Evolutionary conservation across 2,888 invertebrate genomes (phyloP).

Genomic region (Sceliomorpha sp.): DNA sequence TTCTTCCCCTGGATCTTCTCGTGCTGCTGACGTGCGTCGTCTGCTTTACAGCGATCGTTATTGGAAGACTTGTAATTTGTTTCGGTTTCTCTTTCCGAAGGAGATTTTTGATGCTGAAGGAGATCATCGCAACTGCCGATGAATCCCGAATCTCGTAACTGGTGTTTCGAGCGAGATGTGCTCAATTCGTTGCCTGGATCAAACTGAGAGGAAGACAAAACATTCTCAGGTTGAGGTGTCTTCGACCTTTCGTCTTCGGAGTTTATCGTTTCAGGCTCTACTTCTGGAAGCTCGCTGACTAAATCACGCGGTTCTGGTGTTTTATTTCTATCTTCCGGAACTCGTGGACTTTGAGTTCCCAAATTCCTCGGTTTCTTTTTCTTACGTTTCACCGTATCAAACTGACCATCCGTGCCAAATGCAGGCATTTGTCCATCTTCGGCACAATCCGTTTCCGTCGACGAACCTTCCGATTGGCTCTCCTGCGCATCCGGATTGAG

Average conservation of each 20-base stretch:
- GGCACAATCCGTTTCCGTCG: constrained; percentile 87
- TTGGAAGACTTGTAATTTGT: constrained; percentile 19
- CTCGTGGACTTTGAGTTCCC: constrained; percentile 76
- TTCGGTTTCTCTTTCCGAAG: constrained; percentile 54
- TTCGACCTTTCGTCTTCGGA: constrained; percentile 84
- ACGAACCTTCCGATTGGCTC: constrained; percentile 81
- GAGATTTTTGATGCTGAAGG: constrained; percentile 84
- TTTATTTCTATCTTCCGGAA: constrained; percentile 84
- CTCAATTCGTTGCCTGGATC: constrained; percentile 63
- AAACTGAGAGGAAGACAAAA: constrained; percentile 27
- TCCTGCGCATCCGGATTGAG: constrained; percentile 74
- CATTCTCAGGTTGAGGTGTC: constrained; percentile 85
- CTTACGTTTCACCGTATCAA: constrained; percentile 91
- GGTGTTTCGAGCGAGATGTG: constrained; percentile 86
- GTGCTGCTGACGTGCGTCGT: constrained; percentile 38
- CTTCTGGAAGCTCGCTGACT: constrained; percentile 80
- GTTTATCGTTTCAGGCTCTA: constrained; percentile 80
- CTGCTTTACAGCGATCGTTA: constrained; percentile 27
- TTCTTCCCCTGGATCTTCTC: constrained; percentile 42
- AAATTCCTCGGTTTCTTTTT: constrained; percentile 85
- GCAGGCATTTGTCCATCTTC: constrained; percentile 82
- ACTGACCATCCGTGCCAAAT: constrained; percentile 88
- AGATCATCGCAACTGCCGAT: constrained; percentile 94
- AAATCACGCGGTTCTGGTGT: constrained; percentile 85
- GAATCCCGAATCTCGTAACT: constrained; percentile 93